phyloP scores from a whole-genome alignment of 2,113 vertebrate species.

The Dasyornis broadbenti region DNA sequence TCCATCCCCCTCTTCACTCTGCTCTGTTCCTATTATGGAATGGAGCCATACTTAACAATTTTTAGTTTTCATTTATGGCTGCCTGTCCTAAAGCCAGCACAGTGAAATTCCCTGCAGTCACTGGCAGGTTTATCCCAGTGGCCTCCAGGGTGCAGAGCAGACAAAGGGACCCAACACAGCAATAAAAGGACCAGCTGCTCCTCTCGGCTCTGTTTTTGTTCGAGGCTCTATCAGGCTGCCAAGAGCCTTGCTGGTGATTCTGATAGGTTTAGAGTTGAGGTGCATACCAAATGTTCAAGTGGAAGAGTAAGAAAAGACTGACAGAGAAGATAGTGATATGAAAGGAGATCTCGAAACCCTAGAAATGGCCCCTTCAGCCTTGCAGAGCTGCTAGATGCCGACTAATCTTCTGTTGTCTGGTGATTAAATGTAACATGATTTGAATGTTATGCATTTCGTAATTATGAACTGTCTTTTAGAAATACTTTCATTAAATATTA shows the following conservation, averaged over 20 bases:
- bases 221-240: slow-evolving; percentile 13
- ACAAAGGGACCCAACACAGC: slow-evolving; percentile 26
- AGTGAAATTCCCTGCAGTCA: neutral
- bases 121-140: neutral
- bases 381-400: neutral
- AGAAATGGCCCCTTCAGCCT: neutral
- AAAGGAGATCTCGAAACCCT: neutral
- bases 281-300: slow-evolving; percentile 27
- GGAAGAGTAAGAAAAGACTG: slow-evolving; percentile 1
- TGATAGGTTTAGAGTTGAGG: slow-evolving; percentile 28
- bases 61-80: neutral
- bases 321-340: neutral
- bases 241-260: slow-evolving; percentile 9
- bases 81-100: neutral
- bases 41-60: neutral
- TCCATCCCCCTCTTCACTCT: neutral
- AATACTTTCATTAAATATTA: neutral
- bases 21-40: neutral
- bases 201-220: neutral
- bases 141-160: slow-evolving; percentile 50
- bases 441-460: neutral
- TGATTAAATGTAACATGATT: neutral
- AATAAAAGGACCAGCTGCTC: slow-evolving; percentile 55
- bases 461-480: neutral
- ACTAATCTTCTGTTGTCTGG: neutral